A percentile compares a stretch with the other conserved stretches of the same genome.
Conservation (phyloP, 2,797 vertebrate genomes). For the Danio tinwini region DNA sequence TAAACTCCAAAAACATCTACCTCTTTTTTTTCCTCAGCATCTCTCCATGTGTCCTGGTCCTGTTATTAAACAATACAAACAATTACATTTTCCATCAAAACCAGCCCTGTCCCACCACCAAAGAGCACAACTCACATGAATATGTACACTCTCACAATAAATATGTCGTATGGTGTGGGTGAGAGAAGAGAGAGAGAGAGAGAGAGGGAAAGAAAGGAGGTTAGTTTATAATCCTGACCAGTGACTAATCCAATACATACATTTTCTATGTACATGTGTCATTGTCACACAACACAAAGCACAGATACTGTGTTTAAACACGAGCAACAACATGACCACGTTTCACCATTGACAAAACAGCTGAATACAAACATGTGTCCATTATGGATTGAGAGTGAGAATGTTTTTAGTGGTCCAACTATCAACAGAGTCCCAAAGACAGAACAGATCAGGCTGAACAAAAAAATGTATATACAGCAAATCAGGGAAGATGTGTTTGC, state of each 20-base stretch:
- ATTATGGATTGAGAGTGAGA: constrained; percentile 33
- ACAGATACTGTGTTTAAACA: constrained; percentile 55
- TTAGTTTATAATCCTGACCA: constrained; percentile 42
- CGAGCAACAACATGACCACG: constrained; percentile 56
- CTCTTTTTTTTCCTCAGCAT: constrained; percentile 51
- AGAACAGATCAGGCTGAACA: constrained; percentile 12
- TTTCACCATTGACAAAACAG: constrained; percentile 48
- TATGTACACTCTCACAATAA: constrained; percentile 69
- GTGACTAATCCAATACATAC: constrained; percentile 38
- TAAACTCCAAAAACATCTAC: constrained; percentile 42
- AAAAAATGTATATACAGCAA: constrained; percentile 24
- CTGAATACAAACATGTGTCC: constrained; percentile 47
- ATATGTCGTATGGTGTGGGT: constrained; percentile 56
- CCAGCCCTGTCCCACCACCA: constrained; percentile 51
- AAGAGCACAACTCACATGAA: constrained; percentile 60
- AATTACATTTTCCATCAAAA: constrained; percentile 47
- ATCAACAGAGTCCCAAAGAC: constrained; percentile 31
- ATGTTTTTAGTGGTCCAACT: constrained; percentile 43
- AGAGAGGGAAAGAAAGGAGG: constrained; percentile 24
- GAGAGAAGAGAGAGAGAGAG: constrained; percentile 19
- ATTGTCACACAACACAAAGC: constrained; percentile 52
- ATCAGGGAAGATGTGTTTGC: not conserved
- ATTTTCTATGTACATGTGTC: constrained; percentile 57
- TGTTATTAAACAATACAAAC: constrained; percentile 52
- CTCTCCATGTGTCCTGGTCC: constrained; percentile 56